A percentile compares a stretch with the other conserved stretches of the same genome.
Evolutionary conservation across 2,797 vertebrate genomes (phyloP).

Genomic region (Syngnathus acus): DNA sequence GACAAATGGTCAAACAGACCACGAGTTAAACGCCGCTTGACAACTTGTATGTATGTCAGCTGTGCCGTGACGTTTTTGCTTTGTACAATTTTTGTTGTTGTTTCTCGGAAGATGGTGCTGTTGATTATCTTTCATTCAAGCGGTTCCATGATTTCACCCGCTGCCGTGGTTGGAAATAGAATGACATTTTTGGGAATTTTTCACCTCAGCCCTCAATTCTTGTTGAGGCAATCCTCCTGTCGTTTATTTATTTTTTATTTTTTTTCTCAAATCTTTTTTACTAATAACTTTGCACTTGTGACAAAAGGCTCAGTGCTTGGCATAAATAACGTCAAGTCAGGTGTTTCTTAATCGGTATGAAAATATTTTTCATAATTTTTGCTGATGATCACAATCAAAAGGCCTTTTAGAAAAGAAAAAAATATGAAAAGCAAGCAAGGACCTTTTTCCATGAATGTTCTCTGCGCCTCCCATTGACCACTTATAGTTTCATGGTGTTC

Average conservation of each 20-base stretch:
- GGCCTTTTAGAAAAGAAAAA: too few relatives aligned
- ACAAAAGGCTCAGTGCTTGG: not conserved
- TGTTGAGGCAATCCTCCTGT: not conserved
- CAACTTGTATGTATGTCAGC: slow-evolving; percentile 38
- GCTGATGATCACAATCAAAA: not conserved
- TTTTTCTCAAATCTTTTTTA: not conserved
- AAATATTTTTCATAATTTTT: not conserved
- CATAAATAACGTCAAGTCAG: not conserved
- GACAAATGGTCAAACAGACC: slow-evolving; percentile 7
- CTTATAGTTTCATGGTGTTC: too few relatives aligned
- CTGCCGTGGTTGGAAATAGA: slow-evolving; percentile 27
- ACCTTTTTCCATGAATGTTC: not conserved
- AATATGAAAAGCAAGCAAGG: too few relatives aligned
- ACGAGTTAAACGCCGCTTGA: slow-evolving; percentile 20
- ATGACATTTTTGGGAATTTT: not conserved
- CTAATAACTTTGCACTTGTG: not conserved
- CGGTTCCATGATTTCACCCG: not conserved
- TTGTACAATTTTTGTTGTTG: slow-evolving; percentile 13
- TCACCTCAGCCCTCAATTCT: not conserved
- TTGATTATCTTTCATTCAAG: slow-evolving; percentile 20
- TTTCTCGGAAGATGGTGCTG: slow-evolving; percentile 42
- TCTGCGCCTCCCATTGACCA: too few relatives aligned
- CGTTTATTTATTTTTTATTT: not conserved
- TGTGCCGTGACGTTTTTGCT: slow-evolving; percentile 41
- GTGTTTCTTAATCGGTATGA: not conserved